phyloP scores from a whole-genome alignment of 2,797 vertebrate species.

The Coreius guichenoti region DNA sequence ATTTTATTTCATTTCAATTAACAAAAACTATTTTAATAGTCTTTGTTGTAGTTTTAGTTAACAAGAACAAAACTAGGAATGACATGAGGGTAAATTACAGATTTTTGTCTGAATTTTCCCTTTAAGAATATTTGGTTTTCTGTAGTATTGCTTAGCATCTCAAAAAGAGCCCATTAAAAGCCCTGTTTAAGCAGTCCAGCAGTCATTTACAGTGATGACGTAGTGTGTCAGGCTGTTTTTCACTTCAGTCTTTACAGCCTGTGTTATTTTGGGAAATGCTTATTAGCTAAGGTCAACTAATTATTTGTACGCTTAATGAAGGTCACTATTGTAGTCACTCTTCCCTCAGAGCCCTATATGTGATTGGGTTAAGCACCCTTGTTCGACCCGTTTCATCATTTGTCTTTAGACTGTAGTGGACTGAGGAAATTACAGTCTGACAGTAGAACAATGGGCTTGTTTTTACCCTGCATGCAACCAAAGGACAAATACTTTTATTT shows the following conservation, averaged over 20 bases:
- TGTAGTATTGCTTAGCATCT: slow-evolving; percentile 4
- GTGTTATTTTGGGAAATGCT: slow-evolving; percentile 68
- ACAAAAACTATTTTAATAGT: background rate
- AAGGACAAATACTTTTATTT: slow-evolving; percentile 28
- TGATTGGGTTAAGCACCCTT: slow-evolving; percentile 79
- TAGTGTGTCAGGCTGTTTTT: slow-evolving; percentile 70
- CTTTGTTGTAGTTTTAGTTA: background rate
- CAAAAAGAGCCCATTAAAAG: slow-evolving; percentile 12
- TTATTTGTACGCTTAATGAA: slow-evolving; percentile 84
- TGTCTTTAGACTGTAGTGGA: slow-evolving; percentile 72
- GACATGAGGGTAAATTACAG: background rate
- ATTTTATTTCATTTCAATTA: background rate
- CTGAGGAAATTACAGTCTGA: slow-evolving; percentile 59
- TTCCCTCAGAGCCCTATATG: slow-evolving; percentile 70
- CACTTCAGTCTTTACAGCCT: slow-evolving; percentile 68
- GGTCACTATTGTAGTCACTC: slow-evolving; percentile 77
- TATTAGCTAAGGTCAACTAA: slow-evolving; percentile 82
- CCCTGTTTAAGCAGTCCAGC: slow-evolving; percentile 10
- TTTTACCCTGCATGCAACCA: slow-evolving; percentile 27
- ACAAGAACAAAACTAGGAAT: background rate
- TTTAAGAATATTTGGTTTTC: slow-evolving; percentile 19
- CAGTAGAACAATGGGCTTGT: slow-evolving; percentile 48
- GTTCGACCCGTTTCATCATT: slow-evolving; percentile 74
- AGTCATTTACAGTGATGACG: slow-evolving; percentile 42
- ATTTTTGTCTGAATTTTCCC: background rate